These are phyloP conservation scores for Stegophylla sp. DNA, from an alignment of 2,888 invertebrate genomes.

Conservation along the genomic window DNA sequence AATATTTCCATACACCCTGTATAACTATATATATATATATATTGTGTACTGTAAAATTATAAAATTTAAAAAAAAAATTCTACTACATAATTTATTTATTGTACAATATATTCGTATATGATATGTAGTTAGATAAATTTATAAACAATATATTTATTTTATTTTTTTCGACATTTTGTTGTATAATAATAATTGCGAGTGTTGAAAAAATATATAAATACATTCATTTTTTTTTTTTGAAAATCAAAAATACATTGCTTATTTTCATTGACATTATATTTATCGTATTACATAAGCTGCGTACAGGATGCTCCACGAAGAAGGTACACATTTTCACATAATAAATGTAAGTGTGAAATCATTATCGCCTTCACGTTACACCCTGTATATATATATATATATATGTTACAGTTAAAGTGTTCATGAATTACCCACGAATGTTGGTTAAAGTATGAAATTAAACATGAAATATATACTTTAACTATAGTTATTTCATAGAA, in stretches of 20 bases:
- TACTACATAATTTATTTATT: slow-evolving; percentile 49
- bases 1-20: background rate
- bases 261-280: background rate
- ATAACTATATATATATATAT: background rate
- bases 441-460: no score
- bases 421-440: no score
- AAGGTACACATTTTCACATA: no score
- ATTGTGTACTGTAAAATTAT: slow-evolving; percentile 29
- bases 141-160: background rate
- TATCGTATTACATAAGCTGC: no score
- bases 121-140: slow-evolving; percentile 48
- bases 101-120: slow-evolving; percentile 28
- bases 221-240: slow-evolving; percentile 29
- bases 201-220: slow-evolving; percentile 49
- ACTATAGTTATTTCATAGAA: no score
- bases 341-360: no score
- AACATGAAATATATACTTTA: no score
- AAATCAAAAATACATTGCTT: slow-evolving; percentile 2
- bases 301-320: no score
- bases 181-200: slow-evolving; percentile 50
- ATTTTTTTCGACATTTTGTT: slow-evolving; percentile 39
- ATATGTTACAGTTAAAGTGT: no score
- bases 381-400: no score
- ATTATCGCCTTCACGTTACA: no score
- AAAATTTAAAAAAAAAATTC: background rate